These are phyloP conservation scores for Turritopsis rubra DNA, from an alignment of 30 jellyfish, hydroid and myxozoan genomes.

Conservation along the genomic window DNA sequence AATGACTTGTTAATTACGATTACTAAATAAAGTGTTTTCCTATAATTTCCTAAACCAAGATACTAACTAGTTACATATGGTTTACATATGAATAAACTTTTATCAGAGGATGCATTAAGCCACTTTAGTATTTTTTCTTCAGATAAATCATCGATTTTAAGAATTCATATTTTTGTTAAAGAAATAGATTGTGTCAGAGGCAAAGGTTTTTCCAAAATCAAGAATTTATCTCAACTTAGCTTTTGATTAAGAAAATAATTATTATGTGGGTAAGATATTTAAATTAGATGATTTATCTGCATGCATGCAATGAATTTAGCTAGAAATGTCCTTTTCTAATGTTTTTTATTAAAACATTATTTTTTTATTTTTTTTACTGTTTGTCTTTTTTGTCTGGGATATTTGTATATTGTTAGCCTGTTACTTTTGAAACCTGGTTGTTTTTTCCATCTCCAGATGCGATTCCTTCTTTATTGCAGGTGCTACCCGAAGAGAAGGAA, in stretches of 20 bases:
- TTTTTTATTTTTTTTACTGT: no score
- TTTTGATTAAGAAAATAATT: not conserved
- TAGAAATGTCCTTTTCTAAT: not conserved
- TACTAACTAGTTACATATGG: not conserved
- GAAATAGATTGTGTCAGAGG: not conserved
- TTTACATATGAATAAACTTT: not conserved
- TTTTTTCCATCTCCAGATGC: not conserved
- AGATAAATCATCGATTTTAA: no score
- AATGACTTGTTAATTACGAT: not conserved
- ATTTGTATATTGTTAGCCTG: no score
- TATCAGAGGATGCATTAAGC: not conserved
- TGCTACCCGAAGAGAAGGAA: slow-evolving; percentile 40
- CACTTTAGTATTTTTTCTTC: not conserved
- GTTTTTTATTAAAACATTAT: not conserved
- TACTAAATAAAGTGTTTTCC: not conserved
- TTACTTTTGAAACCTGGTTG: not conserved
- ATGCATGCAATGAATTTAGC: not conserved
- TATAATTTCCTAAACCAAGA: not conserved
- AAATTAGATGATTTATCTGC: not conserved
- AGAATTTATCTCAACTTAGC: no score
- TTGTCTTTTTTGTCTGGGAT: not conserved
- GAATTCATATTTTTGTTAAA: not conserved
- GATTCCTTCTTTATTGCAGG: slow-evolving; percentile 12
- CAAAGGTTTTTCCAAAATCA: no score
- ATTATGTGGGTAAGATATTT: not conserved